Percentiles rank a stretch among this genome's conserved stretches.
Conservation (phyloP, 1,140 invertebrate species). For the Melanaphis sacchari region DNA sequence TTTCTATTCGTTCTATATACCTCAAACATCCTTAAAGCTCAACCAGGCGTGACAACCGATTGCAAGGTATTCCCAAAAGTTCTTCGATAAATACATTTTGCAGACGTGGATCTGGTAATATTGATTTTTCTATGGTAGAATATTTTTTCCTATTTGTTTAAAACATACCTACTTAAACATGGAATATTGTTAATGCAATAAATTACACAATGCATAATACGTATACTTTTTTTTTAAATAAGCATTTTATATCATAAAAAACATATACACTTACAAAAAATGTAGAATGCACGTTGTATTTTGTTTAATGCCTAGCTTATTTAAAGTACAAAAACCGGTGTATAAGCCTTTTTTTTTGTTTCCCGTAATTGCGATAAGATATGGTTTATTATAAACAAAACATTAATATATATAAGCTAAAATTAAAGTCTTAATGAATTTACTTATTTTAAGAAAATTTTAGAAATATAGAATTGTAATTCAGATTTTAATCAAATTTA, state of each 20-base stretch:
- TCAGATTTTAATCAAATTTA: background rate
- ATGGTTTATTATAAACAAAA: background rate
- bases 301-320: background rate
- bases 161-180: background rate
- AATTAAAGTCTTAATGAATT: slow-evolving; percentile 12
- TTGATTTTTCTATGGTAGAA: slow-evolving; percentile 1
- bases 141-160: background rate
- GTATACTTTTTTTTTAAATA: background rate
- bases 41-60: slow-evolving; percentile 31
- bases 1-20: background rate
- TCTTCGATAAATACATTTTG: slow-evolving; percentile 20
- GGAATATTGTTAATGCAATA: too few relatives aligned
- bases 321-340: background rate
- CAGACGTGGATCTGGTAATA: background rate
- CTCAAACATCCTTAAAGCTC: slow-evolving; percentile 32
- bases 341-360: background rate
- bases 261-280: background rate
- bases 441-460: background rate
- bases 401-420: background rate
- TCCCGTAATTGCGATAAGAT: background rate
- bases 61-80: slow-evolving; percentile 33
- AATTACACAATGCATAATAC: too few relatives aligned
- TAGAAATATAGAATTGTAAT: background rate
- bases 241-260: background rate
- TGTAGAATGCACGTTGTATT: background rate